Evolutionary conservation across 2,888 invertebrate genomes (phyloP).

Genomic region (Aphodius sticticus): DNA sequence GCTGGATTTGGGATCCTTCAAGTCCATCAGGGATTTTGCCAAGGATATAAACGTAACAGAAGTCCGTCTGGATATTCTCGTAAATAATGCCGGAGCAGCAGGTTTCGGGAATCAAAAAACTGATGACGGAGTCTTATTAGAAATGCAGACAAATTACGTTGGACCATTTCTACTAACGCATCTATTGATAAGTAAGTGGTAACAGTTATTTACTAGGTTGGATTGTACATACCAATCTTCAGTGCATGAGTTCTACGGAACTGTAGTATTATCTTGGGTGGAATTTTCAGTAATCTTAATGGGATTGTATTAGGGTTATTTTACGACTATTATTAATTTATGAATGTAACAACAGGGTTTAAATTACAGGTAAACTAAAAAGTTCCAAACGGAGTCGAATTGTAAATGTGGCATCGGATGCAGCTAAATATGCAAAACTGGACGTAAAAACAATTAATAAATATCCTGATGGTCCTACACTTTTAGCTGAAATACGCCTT

Average conservation of each 20-base stretch:
- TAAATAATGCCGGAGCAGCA: conserved; percentile 70
- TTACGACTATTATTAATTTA: too few relatives aligned
- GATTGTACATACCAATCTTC: too few relatives aligned
- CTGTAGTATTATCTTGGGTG: too few relatives aligned
- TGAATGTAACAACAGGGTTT: too few relatives aligned
- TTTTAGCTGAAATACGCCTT: neutral
- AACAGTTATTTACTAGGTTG: neutral
- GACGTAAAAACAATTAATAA: neutral
- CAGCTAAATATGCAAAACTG: conserved; percentile 36
- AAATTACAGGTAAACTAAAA: conserved; percentile 48
- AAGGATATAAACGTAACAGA: conserved; percentile 64
- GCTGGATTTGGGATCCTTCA: conserved; percentile 64
- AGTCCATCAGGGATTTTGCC: conserved; percentile 68
- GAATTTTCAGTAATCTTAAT: too few relatives aligned
- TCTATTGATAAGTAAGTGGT: conserved; percentile 63
- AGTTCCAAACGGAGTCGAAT: conserved; percentile 48
- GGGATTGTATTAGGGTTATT: too few relatives aligned
- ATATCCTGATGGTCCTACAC: neutral
- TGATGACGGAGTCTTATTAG: conserved; percentile 68
- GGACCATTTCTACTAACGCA: conserved; percentile 69
- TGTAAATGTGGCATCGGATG: conserved; percentile 48
- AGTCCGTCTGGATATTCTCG: conserved; percentile 66
- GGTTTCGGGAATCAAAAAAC: conserved; percentile 61
- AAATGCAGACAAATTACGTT: conserved; percentile 54
- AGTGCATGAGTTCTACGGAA: too few relatives aligned